These are phyloP conservation scores for Chaetops frenatus DNA, from an alignment of 2,113 vertebrate species.

Conservation along the genomic window DNA sequence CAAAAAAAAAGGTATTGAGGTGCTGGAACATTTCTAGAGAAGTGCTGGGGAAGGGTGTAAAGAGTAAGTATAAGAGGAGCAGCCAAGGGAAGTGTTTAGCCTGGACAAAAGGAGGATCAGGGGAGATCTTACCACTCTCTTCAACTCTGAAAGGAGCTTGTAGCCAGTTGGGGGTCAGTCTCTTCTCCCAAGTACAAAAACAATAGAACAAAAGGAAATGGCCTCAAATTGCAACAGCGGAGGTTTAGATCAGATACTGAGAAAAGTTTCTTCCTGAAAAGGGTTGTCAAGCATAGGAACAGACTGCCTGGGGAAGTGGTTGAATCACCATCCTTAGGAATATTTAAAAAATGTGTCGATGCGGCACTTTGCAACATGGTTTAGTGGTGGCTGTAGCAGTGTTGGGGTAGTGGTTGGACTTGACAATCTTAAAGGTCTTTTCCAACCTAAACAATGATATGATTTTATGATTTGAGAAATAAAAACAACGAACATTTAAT, in stretches of 20 bases:
- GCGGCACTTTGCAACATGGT: neutral
- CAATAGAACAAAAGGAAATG: neutral
- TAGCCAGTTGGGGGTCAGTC: rapidly evolving
- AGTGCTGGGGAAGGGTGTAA: neutral
- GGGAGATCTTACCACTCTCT: neutral
- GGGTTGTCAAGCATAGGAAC: neutral
- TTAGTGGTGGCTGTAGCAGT: neutral
- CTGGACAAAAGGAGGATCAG: neutral
- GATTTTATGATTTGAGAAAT: neutral
- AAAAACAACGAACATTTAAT: neutral
- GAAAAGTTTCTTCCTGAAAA: neutral
- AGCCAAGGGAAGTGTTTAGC: neutral
- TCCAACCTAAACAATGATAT: neutral
- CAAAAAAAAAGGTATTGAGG: neutral
- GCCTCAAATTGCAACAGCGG: neutral
- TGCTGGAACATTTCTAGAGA: neutral
- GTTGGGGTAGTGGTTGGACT: neutral
- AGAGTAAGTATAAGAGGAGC: neutral
- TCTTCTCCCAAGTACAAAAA: neutral
- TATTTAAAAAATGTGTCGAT: neutral
- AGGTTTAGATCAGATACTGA: neutral
- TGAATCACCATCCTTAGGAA: neutral
- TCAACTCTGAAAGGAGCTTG: neutral
- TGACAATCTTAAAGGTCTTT: neutral
- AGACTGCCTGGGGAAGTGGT: neutral